Percentiles rank a stretch among this genome's conserved stretches.
phyloP scores from a whole-genome alignment of 2,888 invertebrate genomes.

The Drosophila differens region DNA sequence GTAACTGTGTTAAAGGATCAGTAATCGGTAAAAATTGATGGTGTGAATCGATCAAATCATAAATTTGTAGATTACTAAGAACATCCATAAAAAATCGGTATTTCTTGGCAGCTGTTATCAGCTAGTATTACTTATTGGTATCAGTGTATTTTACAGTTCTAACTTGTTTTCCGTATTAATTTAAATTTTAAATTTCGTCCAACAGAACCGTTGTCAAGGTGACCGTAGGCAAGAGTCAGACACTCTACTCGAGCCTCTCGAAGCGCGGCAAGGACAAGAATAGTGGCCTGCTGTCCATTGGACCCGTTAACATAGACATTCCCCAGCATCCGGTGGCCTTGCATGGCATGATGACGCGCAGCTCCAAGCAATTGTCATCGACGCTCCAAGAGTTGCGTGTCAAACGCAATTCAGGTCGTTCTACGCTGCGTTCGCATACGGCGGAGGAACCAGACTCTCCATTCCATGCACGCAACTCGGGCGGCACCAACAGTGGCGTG shows the following conservation, averaged over 20 bases:
- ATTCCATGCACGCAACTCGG: slow-evolving; percentile 83
- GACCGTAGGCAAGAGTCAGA: slow-evolving; percentile 96
- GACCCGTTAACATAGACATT: slow-evolving; percentile 96
- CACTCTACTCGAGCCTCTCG: slow-evolving; percentile 94
- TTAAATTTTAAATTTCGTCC: background rate
- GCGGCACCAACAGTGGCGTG: slow-evolving; percentile 66
- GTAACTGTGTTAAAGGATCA: too few relatives aligned
- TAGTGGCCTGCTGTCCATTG: slow-evolving; percentile 93
- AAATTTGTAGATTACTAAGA: too few relatives aligned
- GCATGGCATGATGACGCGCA: slow-evolving; percentile 99
- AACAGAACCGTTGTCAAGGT: slow-evolving; percentile 95
- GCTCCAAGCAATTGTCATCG: slow-evolving; percentile 95
- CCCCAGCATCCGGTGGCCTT: slow-evolving; percentile 99
- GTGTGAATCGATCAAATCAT: too few relatives aligned
- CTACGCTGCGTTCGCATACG: slow-evolving; percentile 88
- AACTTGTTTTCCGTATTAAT: background rate
- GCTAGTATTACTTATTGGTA: background rate
- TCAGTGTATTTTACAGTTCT: background rate
- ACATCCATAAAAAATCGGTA: background rate
- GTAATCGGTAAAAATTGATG: too few relatives aligned
- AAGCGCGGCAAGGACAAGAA: slow-evolving; percentile 92
- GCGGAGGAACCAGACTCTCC: slow-evolving; percentile 87
- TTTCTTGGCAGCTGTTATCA: background rate
- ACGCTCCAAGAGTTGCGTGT: slow-evolving; percentile 96
- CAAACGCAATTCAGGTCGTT: slow-evolving; percentile 91